A percentile compares a stretch with the other conserved stretches of the same genome.
These are phyloP conservation scores for Drosophila orena DNA, from an alignment of 1,140 invertebrate genomes.

Conservation along the genomic window DNA sequence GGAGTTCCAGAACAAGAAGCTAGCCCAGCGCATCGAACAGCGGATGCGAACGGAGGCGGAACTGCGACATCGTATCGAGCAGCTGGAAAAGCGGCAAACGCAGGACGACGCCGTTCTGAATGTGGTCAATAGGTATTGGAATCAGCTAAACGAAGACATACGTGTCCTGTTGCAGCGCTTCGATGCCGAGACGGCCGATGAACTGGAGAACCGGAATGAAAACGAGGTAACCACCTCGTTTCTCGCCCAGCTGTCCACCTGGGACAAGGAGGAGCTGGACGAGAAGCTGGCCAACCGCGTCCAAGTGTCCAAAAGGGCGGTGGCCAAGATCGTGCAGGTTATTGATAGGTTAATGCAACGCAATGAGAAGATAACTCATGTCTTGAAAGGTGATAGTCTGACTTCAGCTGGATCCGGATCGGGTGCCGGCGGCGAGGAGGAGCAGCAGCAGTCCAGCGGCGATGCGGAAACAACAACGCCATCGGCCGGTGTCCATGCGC, in stretches of 20 bases:
- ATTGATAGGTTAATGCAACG: conserved; percentile 97
- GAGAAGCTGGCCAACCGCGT: conserved; percentile 97
- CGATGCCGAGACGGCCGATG: conserved; percentile 98
- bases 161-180: conserved; percentile 96
- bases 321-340: conserved; percentile 97
- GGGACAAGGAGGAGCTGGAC: conserved; percentile 98
- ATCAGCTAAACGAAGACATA: conserved; percentile 98
- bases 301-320: conserved; percentile 95
- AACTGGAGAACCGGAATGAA: conserved; percentile 98
- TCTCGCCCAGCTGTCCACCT: conserved; percentile 97
- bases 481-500: conserved; percentile 53
- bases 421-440: conserved; percentile 21
- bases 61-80: conserved; percentile 96
- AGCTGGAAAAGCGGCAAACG: conserved; percentile 97
- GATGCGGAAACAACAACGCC: conserved; percentile 28
- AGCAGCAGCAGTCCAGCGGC: conserved; percentile 40
- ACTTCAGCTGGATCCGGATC: conserved; percentile 36
- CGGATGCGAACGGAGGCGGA: conserved; percentile 95
- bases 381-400: conserved; percentile 91
- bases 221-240: conserved; percentile 98
- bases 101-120: conserved; percentile 99
- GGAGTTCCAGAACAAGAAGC: conserved; percentile 98
- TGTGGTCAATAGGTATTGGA: conserved; percentile 99
- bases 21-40: conserved; percentile 96
- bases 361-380: conserved; percentile 95